Percentiles rank a stretch among this genome's conserved stretches.
Conservation (phyloP, 1,140 invertebrate species). For the Hypothenemus hampei region DNA sequence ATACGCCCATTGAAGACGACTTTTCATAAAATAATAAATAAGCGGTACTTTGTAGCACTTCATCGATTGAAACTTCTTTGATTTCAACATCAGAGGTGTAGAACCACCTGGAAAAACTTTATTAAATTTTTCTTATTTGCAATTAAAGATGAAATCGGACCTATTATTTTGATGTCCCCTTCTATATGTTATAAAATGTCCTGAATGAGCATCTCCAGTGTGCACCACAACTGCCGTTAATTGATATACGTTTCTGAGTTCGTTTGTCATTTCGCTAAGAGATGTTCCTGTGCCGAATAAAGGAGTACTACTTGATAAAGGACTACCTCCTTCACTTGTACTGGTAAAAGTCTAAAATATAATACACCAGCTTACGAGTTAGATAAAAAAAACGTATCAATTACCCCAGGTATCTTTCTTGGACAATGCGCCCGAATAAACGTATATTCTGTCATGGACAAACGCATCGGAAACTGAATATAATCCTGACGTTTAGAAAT, state of each 20-base stretch:
- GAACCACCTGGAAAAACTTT: slow-evolving; percentile 53
- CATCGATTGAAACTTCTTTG: slow-evolving; percentile 59
- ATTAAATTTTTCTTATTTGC: not conserved
- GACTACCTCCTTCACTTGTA: slow-evolving; percentile 44
- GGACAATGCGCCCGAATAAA: slow-evolving; percentile 54
- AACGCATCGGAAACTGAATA: slow-evolving; percentile 78
- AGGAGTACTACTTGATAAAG: slow-evolving; percentile 42
- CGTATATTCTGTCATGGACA: slow-evolving; percentile 75
- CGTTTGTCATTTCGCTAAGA: slow-evolving; percentile 38
- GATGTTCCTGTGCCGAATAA: slow-evolving; percentile 37
- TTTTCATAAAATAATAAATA: slow-evolving; percentile 66
- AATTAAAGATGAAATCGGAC: not conserved
- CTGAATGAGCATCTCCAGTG: slow-evolving; percentile 75
- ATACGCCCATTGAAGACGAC: slow-evolving; percentile 37
- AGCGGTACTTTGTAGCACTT: slow-evolving; percentile 59
- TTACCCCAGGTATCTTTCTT: slow-evolving; percentile 38
- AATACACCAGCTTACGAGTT: not conserved
- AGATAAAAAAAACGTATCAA: not conserved
- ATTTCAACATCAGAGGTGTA: slow-evolving; percentile 64
- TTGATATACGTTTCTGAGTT: slow-evolving; percentile 57
- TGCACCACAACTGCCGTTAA: slow-evolving; percentile 85
- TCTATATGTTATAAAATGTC: slow-evolving; percentile 90
- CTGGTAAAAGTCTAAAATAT: slow-evolving; percentile 40
- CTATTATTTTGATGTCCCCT: slow-evolving; percentile 55
- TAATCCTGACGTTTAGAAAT: slow-evolving; percentile 79